Conservation (phyloP, 2,888 invertebrate genomes). For the Campoplex nolae region DNA sequence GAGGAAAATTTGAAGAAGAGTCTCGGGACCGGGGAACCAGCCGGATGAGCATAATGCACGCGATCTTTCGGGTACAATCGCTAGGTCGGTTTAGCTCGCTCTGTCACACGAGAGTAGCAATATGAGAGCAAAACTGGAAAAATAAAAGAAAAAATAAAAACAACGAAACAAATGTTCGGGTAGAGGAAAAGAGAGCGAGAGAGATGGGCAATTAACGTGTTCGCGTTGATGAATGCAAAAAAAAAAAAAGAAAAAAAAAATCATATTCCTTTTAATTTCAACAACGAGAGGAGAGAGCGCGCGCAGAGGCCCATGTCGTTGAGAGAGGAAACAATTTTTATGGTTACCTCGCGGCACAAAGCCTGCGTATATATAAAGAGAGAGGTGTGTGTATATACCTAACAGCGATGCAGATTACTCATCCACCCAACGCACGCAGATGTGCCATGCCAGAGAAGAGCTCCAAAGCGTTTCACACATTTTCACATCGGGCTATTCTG, state of each 20-base stretch:
- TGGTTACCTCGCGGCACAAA: conserved; percentile 59
- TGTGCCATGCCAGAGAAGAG: conserved; percentile 22
- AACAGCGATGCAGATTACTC: conserved; percentile 39
- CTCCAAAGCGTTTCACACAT: conserved; percentile 37
- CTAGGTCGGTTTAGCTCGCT: not conserved
- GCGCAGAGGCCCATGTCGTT: conserved; percentile 2
- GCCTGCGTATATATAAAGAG: conserved; percentile 15
- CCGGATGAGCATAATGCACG: conserved; percentile 18
- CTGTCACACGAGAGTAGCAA: conserved; percentile 1
- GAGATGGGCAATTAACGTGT: conserved; percentile 47
- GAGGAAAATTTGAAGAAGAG: conserved; percentile 1
- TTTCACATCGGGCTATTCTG: conserved; percentile 35
- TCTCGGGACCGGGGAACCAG: not conserved
- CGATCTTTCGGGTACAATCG: not conserved
- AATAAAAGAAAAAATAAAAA: not conserved
- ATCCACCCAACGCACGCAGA: conserved; percentile 22
- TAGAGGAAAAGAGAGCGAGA: not conserved
- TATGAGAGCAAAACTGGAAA: not conserved
- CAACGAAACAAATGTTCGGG: not conserved
- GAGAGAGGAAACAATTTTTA: conserved; percentile 50
- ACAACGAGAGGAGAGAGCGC: conserved; percentile 29
- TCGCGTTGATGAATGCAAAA: conserved; percentile 48
- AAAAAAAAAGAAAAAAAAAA: not conserved
- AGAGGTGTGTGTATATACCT: not conserved
- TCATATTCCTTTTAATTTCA: conserved; percentile 49